Evolutionary conservation across 2,113 vertebrate species (phyloP), one percentile per base, ranked within the genome.

Genomic region (Psilopogon haemacephalus): DNA sequence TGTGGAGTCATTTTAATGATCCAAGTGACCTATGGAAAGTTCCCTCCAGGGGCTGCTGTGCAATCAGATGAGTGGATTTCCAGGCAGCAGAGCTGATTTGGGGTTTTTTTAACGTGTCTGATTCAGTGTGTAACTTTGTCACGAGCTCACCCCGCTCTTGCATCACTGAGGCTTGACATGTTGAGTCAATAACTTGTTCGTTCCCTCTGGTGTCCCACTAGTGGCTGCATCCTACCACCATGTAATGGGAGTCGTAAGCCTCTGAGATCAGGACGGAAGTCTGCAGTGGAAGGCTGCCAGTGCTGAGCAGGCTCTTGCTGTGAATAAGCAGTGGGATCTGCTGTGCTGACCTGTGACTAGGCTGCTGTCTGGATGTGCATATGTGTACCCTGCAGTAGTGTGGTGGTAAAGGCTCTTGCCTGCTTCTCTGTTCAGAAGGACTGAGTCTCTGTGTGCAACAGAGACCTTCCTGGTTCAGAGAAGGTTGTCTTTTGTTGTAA

Each of bases 211-310:
- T 76, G 52, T 76, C 37, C 84, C 71, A 6, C 55, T 90, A 62
- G 62, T 80, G 38, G 32, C 76, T 16, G 12, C 44, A 8, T 69
- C 0, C 0, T 54, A 20, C 32, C 0, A 0, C 42, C 21, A 2
- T 78, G 56, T n/a, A 55, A 21, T 42, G 54, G 70, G 60, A 75
- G 73, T 26, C 35, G 50, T 35, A n/a, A 87, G 33, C 59, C 80
- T 58, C 69, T 55, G 74, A 15, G 65, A 24, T 81, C 71, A 13
- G 6, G 18, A 6, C 2, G 13, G 84, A 88, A 78, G 70, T 17
- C 64, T 78, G 78, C 59, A 75, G 27, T 14, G 24, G 32, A 71
- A 63, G 63, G 58, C 86, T 91, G 5, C 82, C 19, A 0, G 18
- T 73, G 42, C 93, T 74, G 84, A 75, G 50, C 81, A 50, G 69